Evolutionary conservation across 2,888 invertebrate genomes (phyloP), one percentile per base, ranked within the genome.

Genomic region (Helleia helle): DNA sequence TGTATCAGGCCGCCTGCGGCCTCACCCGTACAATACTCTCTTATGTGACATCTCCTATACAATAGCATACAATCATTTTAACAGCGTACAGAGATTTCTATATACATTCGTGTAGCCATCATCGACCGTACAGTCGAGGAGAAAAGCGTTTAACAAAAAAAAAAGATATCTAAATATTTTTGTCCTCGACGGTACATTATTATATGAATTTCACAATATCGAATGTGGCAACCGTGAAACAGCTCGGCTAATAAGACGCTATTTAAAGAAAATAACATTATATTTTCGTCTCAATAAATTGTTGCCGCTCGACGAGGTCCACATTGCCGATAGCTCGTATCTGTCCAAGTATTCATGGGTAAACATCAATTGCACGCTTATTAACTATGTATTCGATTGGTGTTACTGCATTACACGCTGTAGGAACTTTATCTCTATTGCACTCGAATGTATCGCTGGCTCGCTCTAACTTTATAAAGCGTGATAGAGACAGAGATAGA

Each of bases 361-460:
- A 22, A 34, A 34, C 34, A 30, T 30, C 24, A 24, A 31, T 31
- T 40, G 39, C 39, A 40, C 31, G 30, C 30, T 31, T 24, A 30
- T 34, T 12, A 34, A 34, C 22, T 34, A 34, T 39, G 46, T 48
- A 46, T 41, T 36, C 38, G 29, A 42, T 38, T 42, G 46, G 42
- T 41, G 43, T 26, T 44, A 36, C 42, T 36, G 38, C 39, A 41
- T 41, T 44, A 49, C 47, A 46, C 43, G 40, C 39, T 40, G 47
- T 52, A 50, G 47, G 49, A 52, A 50, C 50, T 49, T 40, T 37
- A 42, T 46, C 45, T 40, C 46, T 46, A 47, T 51, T 59, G 52
- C 49, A 52, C 49, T 43, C 46, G 41, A 41, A 7, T 25, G 37
- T 42, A 34, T 39, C 41, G 30, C 44, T 42, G 41, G 41, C 44